A percentile compares a stretch with the other conserved stretches of the same genome.
These are phyloP conservation scores for Hylaeus anthracinus DNA, from an alignment of 1,140 invertebrate species.

Conservation along the genomic window DNA sequence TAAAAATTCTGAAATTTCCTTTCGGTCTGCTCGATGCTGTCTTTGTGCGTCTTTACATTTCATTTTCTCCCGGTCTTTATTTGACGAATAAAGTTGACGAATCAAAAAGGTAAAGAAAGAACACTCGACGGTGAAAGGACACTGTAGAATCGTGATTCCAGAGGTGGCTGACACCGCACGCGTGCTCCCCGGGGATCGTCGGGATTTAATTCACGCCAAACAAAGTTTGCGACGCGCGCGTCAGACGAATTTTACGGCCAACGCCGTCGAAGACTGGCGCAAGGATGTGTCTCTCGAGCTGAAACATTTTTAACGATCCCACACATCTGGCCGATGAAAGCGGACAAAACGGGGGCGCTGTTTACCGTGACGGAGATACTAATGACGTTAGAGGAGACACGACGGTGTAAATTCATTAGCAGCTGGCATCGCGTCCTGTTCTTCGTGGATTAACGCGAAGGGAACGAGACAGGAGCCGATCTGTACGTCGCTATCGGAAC, in stretches of 20 bases:
- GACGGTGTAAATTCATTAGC: slow-evolving; percentile 41
- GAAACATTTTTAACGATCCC: slow-evolving; percentile 46
- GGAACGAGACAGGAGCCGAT: not conserved
- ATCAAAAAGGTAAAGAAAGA: too few relatives aligned
- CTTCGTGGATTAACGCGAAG: slow-evolving; percentile 33
- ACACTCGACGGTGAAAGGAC: not conserved
- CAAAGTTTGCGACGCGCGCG: slow-evolving; percentile 36
- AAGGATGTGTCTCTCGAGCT: slow-evolving; percentile 12
- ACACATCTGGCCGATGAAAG: slow-evolving; percentile 30
- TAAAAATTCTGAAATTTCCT: too few relatives aligned
- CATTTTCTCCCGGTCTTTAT: too few relatives aligned
- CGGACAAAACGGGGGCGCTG: slow-evolving; percentile 2
- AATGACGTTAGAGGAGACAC: slow-evolving; percentile 32
- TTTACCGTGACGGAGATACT: slow-evolving; percentile 26
- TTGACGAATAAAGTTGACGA: too few relatives aligned
- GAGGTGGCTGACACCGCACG: not conserved
- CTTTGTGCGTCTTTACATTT: too few relatives aligned
- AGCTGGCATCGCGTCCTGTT: slow-evolving; percentile 22
- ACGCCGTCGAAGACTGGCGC: not conserved
- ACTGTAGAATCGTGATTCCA: not conserved
- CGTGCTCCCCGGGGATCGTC: not conserved
- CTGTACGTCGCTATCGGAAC: not conserved
- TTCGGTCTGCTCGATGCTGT: too few relatives aligned
- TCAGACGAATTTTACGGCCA: slow-evolving; percentile 50
- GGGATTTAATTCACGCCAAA: slow-evolving; percentile 49